Conservation (phyloP, 2,113 vertebrate species). For the Mormoops blainvillei region DNA sequence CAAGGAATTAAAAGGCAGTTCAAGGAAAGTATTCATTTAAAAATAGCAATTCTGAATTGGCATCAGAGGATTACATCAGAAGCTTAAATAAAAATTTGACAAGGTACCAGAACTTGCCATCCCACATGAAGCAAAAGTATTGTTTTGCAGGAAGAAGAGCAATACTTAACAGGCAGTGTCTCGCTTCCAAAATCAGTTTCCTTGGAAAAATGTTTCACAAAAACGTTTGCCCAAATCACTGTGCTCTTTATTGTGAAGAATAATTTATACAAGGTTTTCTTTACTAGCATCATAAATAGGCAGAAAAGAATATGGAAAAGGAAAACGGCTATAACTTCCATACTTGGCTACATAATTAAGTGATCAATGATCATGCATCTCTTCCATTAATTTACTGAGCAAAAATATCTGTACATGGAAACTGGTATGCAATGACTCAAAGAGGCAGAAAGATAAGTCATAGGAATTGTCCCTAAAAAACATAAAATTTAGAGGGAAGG, state of each 20-base stretch:
- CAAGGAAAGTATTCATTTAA: slow-evolving; percentile 46
- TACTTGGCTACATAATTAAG: neutral
- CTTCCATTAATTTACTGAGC: slow-evolving; percentile 5
- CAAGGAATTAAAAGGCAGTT: slow-evolving; percentile 49
- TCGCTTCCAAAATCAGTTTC: slow-evolving; percentile 21
- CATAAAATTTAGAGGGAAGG: neutral
- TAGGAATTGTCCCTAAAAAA: neutral
- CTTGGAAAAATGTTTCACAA: neutral
- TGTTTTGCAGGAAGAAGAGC: slow-evolving; percentile 41
- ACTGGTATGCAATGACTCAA: neutral
- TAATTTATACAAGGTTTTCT: neutral
- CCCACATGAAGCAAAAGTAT: slow-evolving; percentile 15
- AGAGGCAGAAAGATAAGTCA: neutral
- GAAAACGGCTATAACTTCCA: neutral
- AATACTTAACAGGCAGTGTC: neutral
- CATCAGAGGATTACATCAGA: slow-evolving; percentile 35
- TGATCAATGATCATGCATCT: neutral
- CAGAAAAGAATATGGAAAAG: neutral
- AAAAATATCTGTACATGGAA: neutral
- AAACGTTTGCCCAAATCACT: neutral
- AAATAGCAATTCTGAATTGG: slow-evolving; percentile 48
- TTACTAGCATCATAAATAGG: neutral
- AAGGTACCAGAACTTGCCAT: slow-evolving; percentile 26
- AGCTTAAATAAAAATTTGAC: slow-evolving; percentile 55
- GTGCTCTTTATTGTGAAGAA: neutral